phyloP scores from a whole-genome alignment of 2,113 vertebrate genomes.

The Corythoichthys intestinalis region DNA sequence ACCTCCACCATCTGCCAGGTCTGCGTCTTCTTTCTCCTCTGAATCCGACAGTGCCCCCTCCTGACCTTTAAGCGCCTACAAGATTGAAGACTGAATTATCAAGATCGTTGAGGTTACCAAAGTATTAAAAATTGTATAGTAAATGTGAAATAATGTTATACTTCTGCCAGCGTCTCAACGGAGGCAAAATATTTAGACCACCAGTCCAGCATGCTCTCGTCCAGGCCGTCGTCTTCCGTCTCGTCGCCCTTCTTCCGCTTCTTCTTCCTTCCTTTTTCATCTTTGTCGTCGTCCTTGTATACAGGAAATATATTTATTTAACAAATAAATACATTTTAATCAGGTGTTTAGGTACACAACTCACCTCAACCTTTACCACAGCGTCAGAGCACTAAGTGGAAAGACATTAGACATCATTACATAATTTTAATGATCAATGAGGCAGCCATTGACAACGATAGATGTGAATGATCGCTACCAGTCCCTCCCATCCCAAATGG shows the following conservation, averaged over 20 bases:
- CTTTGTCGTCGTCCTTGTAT: slow-evolving; percentile 72
- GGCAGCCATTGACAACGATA: no score
- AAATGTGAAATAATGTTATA: slow-evolving; percentile 31
- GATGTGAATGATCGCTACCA: no score
- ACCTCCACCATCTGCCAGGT: slow-evolving; percentile 68
- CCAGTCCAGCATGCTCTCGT: slow-evolving; percentile 96
- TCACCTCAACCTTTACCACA: slow-evolving; percentile 67
- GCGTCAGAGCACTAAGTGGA: slow-evolving; percentile 52
- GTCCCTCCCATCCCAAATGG: no score
- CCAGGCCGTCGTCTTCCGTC: slow-evolving; percentile 85
- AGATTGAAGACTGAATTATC: not conserved
- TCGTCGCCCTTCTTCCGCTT: slow-evolving; percentile 81
- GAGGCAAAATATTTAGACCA: slow-evolving; percentile 99
- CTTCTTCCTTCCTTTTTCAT: slow-evolving; percentile 82
- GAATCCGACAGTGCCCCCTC: slow-evolving; percentile 81
- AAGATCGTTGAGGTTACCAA: not conserved
- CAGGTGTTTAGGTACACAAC: not conserved
- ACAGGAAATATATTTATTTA: not conserved
- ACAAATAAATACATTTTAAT: not conserved
- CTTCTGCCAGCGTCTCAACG: slow-evolving; percentile 94
- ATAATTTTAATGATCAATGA: no score
- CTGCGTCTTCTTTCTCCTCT: slow-evolving; percentile 89
- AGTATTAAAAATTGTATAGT: not conserved
- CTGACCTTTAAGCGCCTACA: slow-evolving; percentile 74
- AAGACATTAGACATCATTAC: not conserved